Evolutionary conservation across 2,113 vertebrate species (phyloP).

Genomic region (Xiphorhynchus elegans): DNA sequence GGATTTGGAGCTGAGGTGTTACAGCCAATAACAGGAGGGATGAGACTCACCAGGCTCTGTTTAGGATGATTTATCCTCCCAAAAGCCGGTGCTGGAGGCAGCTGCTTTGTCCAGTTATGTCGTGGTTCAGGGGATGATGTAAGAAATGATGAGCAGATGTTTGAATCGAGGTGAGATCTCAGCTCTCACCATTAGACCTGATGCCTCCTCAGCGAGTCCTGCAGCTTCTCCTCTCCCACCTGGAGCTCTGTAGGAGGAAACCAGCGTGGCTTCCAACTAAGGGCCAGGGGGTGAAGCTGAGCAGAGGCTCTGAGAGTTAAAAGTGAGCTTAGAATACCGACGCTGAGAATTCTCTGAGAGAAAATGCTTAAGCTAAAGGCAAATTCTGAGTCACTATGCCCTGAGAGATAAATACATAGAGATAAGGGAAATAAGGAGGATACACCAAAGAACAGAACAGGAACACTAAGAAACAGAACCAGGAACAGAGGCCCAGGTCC

Average conservation of each 20-base stretch:
- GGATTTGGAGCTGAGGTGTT: not conserved
- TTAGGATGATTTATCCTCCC: not conserved
- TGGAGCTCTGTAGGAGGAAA: not conserved
- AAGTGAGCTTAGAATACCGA: no score
- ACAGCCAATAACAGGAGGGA: rapidly evolving
- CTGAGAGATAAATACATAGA: no score
- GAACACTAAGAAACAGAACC: no score
- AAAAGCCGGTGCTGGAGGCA: not conserved
- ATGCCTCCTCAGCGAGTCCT: not conserved
- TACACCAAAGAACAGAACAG: no score
- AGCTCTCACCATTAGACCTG: not conserved
- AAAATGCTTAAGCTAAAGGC: no score
- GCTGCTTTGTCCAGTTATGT: not conserved
- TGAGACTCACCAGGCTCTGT: not conserved
- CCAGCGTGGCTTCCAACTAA: rapidly evolving
- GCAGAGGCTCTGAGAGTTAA: no score
- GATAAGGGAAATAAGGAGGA: no score
- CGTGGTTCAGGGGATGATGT: not conserved
- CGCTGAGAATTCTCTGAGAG: no score
- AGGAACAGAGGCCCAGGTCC: no score
- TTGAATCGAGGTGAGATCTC: not conserved
- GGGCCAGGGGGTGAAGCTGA: no score
- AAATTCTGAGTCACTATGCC: no score
- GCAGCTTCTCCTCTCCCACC: not conserved
- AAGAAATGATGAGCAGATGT: not conserved